These are phyloP conservation scores for Hyla sarda DNA, from an alignment of 2,113 vertebrate species.

Conservation along the genomic window DNA sequence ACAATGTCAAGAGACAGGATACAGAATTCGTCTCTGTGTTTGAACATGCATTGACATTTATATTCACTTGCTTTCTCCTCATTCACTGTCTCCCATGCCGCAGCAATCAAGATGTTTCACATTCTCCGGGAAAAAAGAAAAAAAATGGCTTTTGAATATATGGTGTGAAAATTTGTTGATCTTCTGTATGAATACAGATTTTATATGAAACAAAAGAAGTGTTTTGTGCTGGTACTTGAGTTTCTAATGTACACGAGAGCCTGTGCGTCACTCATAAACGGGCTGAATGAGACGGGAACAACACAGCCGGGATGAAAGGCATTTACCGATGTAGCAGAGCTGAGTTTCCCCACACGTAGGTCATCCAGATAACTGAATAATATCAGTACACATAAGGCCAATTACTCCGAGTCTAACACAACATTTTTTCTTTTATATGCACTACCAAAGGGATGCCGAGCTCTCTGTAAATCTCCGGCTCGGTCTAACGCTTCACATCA, in stretches of 20 bases:
- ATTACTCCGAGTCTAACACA: background rate
- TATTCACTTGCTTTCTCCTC: background rate
- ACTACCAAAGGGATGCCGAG: background rate
- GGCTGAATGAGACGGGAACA: background rate
- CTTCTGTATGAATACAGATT: conserved; percentile 21
- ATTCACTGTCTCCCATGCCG: background rate
- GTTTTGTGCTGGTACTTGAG: background rate
- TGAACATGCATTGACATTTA: conserved; percentile 10
- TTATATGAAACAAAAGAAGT: conserved; percentile 25
- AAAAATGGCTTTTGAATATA: conserved; percentile 4
- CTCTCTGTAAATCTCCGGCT: background rate
- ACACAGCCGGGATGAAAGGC: background rate
- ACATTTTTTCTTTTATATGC: background rate
- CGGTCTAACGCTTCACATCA: background rate
- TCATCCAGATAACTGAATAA: background rate
- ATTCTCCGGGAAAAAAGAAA: background rate
- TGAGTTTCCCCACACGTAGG: background rate
- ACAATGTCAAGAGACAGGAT: background rate
- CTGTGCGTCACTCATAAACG: background rate
- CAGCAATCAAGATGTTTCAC: conserved; percentile 25
- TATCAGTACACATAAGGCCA: background rate
- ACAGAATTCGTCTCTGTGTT: background rate
- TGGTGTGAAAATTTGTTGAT: background rate
- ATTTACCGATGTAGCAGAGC: background rate
- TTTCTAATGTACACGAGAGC: background rate